Conservation (phyloP, 2,888 invertebrate species). For the Ormyrus thymus region DNA sequence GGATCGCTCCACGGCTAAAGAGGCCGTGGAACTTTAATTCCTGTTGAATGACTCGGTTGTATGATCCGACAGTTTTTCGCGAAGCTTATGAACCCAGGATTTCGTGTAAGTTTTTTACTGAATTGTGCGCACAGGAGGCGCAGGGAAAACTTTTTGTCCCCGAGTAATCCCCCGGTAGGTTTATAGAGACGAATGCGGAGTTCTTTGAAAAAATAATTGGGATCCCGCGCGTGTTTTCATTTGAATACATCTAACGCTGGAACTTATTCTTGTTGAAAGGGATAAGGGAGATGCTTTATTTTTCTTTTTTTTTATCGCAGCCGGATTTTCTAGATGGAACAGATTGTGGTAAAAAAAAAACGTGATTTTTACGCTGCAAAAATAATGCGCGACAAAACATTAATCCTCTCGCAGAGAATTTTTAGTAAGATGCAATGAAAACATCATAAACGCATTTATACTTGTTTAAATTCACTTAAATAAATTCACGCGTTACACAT, state of each 20-base stretch:
- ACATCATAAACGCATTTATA: too few species aligned
- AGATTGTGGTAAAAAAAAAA: neutral
- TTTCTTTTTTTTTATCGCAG: conserved; percentile 3
- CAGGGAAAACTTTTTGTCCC: conserved; percentile 29
- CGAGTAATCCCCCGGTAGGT: conserved; percentile 23
- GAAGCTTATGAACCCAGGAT: conserved; percentile 18
- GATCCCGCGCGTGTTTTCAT: conserved; percentile 37
- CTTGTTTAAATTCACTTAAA: too few species aligned
- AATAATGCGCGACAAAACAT: neutral
- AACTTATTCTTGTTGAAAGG: conserved; percentile 11
- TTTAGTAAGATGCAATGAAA: too few species aligned
- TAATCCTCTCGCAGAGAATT: too few species aligned
- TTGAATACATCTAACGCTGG: conserved; percentile 29
- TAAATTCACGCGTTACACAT: too few species aligned
- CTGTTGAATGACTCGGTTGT: conserved; percentile 27
- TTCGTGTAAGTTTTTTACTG: conserved; percentile 29
- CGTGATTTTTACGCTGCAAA: conserved; percentile 15
- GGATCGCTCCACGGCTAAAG: conserved; percentile 4
- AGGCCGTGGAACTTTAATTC: conserved; percentile 35
- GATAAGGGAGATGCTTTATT: neutral
- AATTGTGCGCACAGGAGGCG: neutral
- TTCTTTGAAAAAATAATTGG: conserved; percentile 49
- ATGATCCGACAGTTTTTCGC: conserved; percentile 7
- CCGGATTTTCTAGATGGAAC: neutral
- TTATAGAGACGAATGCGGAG: conserved; percentile 4